Conservation (phyloP, 2,113 vertebrate genomes). For the Percina caprodes region DNA sequence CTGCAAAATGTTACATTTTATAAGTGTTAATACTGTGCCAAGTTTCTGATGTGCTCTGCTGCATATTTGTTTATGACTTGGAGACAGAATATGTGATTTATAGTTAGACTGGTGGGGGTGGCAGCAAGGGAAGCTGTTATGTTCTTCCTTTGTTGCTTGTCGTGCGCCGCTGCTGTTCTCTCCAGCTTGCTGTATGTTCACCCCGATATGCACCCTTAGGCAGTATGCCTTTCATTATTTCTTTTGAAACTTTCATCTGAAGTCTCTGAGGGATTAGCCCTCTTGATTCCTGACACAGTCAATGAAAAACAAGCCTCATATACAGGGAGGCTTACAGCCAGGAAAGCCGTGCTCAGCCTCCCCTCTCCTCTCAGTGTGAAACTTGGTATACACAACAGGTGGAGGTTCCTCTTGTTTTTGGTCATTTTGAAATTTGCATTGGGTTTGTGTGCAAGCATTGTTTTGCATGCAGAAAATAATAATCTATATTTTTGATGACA, state of each 20-base stretch:
- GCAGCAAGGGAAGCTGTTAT: conserved; percentile 77
- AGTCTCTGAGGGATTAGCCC: conserved; percentile 87
- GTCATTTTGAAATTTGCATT: conserved; percentile 27
- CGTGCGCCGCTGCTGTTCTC: conserved; percentile 78
- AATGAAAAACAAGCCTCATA: conserved; percentile 86
- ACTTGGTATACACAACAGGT: conserved; percentile 74
- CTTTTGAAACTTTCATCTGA: conserved; percentile 88
- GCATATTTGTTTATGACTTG: conserved; percentile 81
- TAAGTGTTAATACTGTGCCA: conserved; percentile 76
- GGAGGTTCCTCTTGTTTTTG: conserved; percentile 50
- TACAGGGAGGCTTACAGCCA: conserved; percentile 81
- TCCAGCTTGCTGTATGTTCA: conserved; percentile 80
- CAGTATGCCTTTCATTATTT: conserved; percentile 86
- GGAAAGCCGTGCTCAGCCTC: conserved; percentile 64
- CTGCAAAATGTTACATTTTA: conserved; percentile 66
- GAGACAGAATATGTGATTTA: conserved; percentile 81
- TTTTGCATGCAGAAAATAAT: neutral
- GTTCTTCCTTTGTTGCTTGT: conserved; percentile 82
- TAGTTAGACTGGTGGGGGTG: conserved; percentile 80
- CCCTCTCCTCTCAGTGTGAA: conserved; percentile 65
- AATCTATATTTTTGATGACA: neutral
- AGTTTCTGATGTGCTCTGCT: conserved; percentile 71
- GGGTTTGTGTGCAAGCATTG: neutral
- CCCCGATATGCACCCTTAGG: conserved; percentile 84
- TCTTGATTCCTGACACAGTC: conserved; percentile 88